Conservation (phyloP, 1,140 invertebrate species). For the Linepithema humile region DNA sequence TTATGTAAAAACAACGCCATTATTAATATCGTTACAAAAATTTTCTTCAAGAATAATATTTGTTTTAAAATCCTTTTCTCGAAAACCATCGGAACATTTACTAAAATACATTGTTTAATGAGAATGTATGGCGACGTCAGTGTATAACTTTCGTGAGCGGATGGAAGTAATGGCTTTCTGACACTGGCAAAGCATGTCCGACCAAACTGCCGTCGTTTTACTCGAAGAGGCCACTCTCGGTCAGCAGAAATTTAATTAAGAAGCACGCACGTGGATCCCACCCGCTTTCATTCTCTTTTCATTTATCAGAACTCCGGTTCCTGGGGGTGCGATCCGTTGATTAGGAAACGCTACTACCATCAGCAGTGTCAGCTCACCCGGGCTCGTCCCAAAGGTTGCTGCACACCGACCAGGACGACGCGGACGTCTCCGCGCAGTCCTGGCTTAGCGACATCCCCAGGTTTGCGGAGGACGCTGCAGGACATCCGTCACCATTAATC, state of each 20-base stretch:
- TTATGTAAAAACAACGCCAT: too few species aligned
- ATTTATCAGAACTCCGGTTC: conserved; percentile 67
- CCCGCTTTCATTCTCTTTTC: conserved; percentile 61
- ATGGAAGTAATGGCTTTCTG: not conserved
- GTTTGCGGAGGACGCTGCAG: conserved; percentile 25
- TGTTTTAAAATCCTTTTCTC: too few species aligned
- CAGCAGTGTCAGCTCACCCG: conserved; percentile 37
- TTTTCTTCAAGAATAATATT: too few species aligned
- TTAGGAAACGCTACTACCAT: conserved; percentile 59
- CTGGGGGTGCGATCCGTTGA: conserved; percentile 70
- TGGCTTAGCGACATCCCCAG: not conserved
- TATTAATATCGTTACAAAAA: too few species aligned
- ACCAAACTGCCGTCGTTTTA: not conserved
- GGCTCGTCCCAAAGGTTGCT: conserved; percentile 60
- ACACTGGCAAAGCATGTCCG: not conserved
- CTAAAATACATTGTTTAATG: not conserved
- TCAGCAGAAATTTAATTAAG: conserved; percentile 74
- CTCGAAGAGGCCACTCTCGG: conserved; percentile 29
- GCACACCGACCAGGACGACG: not conserved
- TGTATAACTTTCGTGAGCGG: not conserved
- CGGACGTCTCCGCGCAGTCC: conserved; percentile 27
- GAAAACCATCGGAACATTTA: too few species aligned
- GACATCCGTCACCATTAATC: conserved; percentile 73
- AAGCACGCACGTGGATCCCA: conserved; percentile 61
- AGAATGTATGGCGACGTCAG: not conserved